Conservation (phyloP, 2,113 vertebrate species). For the Alosa alosa region DNA sequence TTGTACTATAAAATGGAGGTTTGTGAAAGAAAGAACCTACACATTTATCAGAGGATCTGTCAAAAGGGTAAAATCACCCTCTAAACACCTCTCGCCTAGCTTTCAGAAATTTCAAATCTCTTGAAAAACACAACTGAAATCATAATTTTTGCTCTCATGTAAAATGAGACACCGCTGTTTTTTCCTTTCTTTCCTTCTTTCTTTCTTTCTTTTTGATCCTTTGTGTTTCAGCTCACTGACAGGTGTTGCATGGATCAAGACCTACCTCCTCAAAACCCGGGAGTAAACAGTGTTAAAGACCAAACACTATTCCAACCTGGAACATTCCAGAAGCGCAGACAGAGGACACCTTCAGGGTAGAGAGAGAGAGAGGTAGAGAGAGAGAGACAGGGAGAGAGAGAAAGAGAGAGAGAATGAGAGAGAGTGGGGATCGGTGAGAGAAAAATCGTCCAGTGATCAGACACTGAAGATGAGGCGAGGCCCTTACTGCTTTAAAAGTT, state of each 20-base stretch:
- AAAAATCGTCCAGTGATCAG: conserved; percentile 37
- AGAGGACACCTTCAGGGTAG: conserved; percentile 17
- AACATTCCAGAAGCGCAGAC: background rate
- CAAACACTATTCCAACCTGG: background rate
- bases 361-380: background rate
- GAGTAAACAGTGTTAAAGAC: conserved; percentile 1
- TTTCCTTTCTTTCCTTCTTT: background rate
- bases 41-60: background rate
- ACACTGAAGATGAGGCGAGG: conserved; percentile 32
- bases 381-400: background rate
- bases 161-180: background rate
- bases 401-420: background rate
- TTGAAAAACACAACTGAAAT: conserved; percentile 30
- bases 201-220: background rate
- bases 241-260: conserved; percentile 13
- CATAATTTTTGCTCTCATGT: conserved; percentile 16
- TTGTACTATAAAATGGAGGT: background rate
- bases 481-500: conserved; percentile 41
- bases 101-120: conserved; percentile 17
- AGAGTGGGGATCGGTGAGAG: background rate
- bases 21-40: background rate
- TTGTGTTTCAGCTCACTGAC: background rate
- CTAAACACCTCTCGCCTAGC: background rate
- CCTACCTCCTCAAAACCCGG: background rate
- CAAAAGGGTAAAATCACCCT: background rate